Evolutionary conservation across 2,888 invertebrate species (phyloP).

Genomic region (Amiota communis): DNA sequence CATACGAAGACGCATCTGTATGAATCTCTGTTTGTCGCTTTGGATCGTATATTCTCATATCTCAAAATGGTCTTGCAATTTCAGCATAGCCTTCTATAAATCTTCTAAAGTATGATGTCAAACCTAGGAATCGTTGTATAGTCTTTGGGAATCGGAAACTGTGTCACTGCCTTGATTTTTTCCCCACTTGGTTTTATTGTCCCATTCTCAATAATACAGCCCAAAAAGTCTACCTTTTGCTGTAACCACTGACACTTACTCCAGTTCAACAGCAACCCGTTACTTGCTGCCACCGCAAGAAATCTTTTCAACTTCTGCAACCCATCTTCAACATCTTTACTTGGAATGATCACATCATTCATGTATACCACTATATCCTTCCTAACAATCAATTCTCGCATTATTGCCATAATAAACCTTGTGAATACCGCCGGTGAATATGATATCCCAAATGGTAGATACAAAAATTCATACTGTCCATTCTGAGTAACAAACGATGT

Average conservation of each 20-base stretch:
- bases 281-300: neutral
- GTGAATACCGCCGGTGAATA: no score
- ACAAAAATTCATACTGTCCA: no score
- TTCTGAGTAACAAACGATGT: no score
- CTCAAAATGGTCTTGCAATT: constrained; percentile 46
- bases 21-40: constrained; percentile 45
- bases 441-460: no score
- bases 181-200: constrained; percentile 22
- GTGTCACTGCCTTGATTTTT: constrained; percentile 16
- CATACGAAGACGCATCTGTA: constrained; percentile 45
- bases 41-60: constrained; percentile 47
- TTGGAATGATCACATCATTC: no score
- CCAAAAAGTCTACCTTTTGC: neutral
- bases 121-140: constrained; percentile 30
- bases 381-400: no score
- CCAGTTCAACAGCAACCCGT: no score
- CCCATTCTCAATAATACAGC: constrained; percentile 20
- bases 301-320: constrained; percentile 30
- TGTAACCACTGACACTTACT: constrained; percentile 6
- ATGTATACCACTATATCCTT: no score
- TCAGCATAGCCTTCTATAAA: constrained; percentile 20
- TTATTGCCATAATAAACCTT: no score
- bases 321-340: neutral
- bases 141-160: constrained; percentile 25
- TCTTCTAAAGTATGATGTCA: constrained; percentile 29